Conservation (phyloP, 2,888 invertebrate genomes). For the Resseliella maxima region DNA sequence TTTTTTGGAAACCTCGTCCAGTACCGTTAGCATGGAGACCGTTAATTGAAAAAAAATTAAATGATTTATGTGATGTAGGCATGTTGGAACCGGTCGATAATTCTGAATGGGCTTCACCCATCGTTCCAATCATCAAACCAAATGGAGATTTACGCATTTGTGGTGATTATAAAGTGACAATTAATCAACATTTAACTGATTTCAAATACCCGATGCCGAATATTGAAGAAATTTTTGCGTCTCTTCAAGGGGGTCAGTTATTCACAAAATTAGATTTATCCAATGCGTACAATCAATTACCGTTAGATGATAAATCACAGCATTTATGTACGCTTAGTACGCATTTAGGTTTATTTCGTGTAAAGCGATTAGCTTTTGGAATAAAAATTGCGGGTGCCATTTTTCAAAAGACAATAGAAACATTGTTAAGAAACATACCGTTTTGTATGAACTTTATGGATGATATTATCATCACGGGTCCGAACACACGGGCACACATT, state of each 20-base stretch:
- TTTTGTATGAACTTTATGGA: conserved; percentile 58
- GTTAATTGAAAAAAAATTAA: conserved; percentile 57
- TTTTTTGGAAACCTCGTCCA: conserved; percentile 57
- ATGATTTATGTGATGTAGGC: conserved; percentile 55
- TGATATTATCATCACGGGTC: conserved; percentile 62
- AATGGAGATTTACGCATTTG: conserved; percentile 58
- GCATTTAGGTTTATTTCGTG: conserved; percentile 60
- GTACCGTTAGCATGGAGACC: conserved; percentile 53
- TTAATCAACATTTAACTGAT: conserved; percentile 58
- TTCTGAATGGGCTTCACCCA: conserved; percentile 58
- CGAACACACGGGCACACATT: conserved; percentile 60
- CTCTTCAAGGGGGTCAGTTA: conserved; percentile 57
- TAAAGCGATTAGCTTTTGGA: conserved; percentile 63
- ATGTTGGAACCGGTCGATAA: conserved; percentile 58
- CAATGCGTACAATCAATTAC: conserved; percentile 62
- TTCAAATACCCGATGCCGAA: conserved; percentile 58
- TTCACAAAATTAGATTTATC: conserved; percentile 58
- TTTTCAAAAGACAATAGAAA: conserved; percentile 63
- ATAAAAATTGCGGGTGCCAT: conserved; percentile 64
- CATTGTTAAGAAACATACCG: conserved; percentile 60
- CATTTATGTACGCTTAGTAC: conserved; percentile 61
- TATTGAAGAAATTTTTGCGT: conserved; percentile 58
- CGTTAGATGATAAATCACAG: conserved; percentile 61
- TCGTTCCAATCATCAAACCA: conserved; percentile 58
- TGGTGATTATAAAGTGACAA: conserved; percentile 58